Evolutionary conservation across 2,113 vertebrate species (phyloP).

Genomic region (Petromus typicus): DNA sequence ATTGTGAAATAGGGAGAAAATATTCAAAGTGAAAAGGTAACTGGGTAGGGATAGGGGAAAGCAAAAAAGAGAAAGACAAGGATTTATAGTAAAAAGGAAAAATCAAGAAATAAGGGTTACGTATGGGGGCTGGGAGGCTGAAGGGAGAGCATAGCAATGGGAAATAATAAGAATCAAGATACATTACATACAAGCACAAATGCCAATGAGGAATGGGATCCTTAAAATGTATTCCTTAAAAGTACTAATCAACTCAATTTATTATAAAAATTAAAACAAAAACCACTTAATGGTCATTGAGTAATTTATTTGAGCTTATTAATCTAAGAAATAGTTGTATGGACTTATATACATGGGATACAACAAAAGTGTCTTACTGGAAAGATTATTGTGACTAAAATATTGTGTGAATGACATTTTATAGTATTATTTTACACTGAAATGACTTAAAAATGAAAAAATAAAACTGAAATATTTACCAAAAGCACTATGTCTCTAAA

Average conservation of each 20-base stretch:
- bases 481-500: background rate
- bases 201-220: too few relatives aligned
- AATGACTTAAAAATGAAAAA: background rate
- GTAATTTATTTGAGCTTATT: constrained; percentile 55
- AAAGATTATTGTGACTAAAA: constrained; percentile 11
- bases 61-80: too few relatives aligned
- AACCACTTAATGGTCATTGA: background rate
- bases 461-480: background rate
- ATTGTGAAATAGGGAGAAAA: too few relatives aligned
- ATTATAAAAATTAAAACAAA: background rate
- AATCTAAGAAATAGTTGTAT: background rate
- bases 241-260: background rate
- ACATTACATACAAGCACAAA: too few relatives aligned
- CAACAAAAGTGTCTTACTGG: background rate
- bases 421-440: background rate
- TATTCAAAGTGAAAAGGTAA: too few relatives aligned
- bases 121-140: too few relatives aligned
- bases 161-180: too few relatives aligned
- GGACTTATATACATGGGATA: background rate
- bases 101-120: too few relatives aligned
- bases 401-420: background rate
- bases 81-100: too few relatives aligned
- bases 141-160: too few relatives aligned
- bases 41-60: too few relatives aligned
- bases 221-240: too few relatives aligned